Evolutionary conservation across 2,113 vertebrate genomes (phyloP), one percentile per base, ranked within the genome.

Genomic region (Neogobius melanostomus): DNA sequence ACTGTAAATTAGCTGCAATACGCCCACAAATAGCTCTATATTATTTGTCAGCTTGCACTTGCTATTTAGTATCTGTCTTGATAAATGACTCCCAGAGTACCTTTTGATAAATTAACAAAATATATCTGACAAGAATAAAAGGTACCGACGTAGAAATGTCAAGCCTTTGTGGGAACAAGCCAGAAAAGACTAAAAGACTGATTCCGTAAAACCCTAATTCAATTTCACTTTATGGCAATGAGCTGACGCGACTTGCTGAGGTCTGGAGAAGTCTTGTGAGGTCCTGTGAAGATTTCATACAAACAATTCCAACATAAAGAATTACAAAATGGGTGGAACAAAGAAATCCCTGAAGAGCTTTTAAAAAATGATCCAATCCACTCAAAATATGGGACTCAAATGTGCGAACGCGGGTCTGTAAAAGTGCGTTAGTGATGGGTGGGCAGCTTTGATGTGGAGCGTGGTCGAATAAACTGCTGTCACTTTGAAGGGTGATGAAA

Each of bases 361-460:
- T 77, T 71, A 71, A 77, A 47, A 72, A 64, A 60, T 62, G 49
- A 75, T 42, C 65, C 62, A 66, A 8, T 28, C 15, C 59, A 51
- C 54, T 6, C 17, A 28, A 68, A 76, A 60, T 59, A 66, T 7
- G 57, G 74, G 61, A 0, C 65, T 44, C 11, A 63, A 44, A 52
- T 50, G 46, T 66, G 46, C 0, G 36, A 48, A 42, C 56, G 60
- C 0, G 12, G 53, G n/a, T 6, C 70, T 64, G 72, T 74, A 71
- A 83, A 88, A 78, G 62, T 52, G 21, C 65, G 68, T 60, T 57
- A 62, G 71, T 66, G 69, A 59, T 45, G 68, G 62, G n/a, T 11
- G 15, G 69, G 68, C 60, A 61, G 15, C 82, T 88, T 85, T 87
- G 75, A 85, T 73, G 79, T 75, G 66, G 74, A 8, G 44, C 67